A percentile compares a stretch with the other conserved stretches of the same genome.
phyloP scores from a whole-genome alignment of 2,888 invertebrate genomes.

The Boloria selene region DNA sequence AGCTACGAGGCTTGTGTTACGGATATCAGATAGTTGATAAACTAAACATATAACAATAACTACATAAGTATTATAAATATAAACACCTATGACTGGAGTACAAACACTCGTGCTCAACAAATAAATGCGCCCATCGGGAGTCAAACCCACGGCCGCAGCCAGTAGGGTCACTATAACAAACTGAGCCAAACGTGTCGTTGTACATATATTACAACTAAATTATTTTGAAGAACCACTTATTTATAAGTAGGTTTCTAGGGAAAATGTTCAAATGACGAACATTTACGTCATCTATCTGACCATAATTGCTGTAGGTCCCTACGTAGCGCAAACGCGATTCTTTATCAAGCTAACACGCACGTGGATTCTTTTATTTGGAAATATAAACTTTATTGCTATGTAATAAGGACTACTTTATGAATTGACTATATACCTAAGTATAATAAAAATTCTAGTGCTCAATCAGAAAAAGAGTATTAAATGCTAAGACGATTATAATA shows the following conservation, averaged over 20 bases:
- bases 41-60: no score
- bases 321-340: slow-evolving; percentile 12
- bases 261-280: slow-evolving; percentile 30
- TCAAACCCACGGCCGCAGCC: no score
- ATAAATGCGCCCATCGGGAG: no score
- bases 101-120: no score
- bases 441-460: slow-evolving; percentile 9
- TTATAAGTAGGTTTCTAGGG: slow-evolving; percentile 25
- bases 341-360: slow-evolving; percentile 18
- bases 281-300: slow-evolving; percentile 31
- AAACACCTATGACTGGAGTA: no score
- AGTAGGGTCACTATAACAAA: no score
- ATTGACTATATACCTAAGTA: not conserved
- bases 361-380: not conserved
- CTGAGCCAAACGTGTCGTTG: no score
- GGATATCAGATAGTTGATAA: no score
- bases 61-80: no score
- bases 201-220: not conserved
- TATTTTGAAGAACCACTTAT: slow-evolving; percentile 5
- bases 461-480: slow-evolving; percentile 4
- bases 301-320: slow-evolving; percentile 24
- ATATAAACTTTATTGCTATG: not conserved
- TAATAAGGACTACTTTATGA: slow-evolving; percentile 1
- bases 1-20: no score
- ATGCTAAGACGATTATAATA: not conserved